A percentile compares a stretch with the other conserved stretches of the same genome.
phyloP scores from a whole-genome alignment of 2,113 vertebrate genomes.

The Nettapus auritus region DNA sequence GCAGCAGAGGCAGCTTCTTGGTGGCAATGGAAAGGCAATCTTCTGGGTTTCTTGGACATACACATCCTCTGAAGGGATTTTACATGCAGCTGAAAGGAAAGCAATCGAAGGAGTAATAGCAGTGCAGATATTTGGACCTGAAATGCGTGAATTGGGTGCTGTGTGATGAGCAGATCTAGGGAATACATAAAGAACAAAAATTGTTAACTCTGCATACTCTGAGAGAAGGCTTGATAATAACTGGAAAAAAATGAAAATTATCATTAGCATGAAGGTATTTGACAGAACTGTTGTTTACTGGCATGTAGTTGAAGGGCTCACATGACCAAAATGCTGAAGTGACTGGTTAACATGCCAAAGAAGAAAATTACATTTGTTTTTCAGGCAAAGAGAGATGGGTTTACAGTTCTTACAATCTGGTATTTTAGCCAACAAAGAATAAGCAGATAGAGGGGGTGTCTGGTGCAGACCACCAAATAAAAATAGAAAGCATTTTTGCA shows the following conservation, averaged over 20 bases:
- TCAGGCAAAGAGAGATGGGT: neutral
- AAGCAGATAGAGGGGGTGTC: neutral
- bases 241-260: neutral
- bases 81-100: neutral
- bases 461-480: neutral
- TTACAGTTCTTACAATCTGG: neutral
- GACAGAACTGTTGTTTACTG: neutral
- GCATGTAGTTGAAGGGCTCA: neutral
- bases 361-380: slow-evolving; percentile 1
- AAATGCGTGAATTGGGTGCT: neutral
- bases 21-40: neutral
- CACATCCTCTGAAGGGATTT: neutral
- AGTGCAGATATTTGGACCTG: neutral
- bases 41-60: neutral
- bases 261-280: neutral
- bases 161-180: neutral
- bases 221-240: neutral
- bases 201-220: neutral
- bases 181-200: neutral
- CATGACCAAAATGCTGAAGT: neutral
- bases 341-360: neutral
- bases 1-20: neutral
- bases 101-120: neutral
- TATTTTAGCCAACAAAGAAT: neutral
- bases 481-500: neutral